Percentiles rank a stretch among this genome's conserved stretches.
phyloP scores from a whole-genome alignment of 2,797 vertebrate species.

The Buceros bicornis region DNA sequence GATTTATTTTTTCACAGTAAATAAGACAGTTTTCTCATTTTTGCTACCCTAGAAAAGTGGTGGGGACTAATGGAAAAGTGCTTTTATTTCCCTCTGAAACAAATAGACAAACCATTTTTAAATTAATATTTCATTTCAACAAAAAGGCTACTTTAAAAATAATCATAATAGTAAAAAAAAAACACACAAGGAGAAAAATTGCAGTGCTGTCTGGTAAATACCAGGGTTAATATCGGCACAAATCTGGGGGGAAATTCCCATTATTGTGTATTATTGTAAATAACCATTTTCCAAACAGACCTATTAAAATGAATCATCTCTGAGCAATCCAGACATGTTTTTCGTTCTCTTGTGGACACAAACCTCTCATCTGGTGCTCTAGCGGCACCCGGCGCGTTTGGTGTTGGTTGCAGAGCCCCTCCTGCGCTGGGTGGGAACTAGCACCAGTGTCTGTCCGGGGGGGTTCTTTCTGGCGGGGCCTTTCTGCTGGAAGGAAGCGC shows the following conservation, averaged over 20 bases:
- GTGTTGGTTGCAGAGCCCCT: rapidly evolving
- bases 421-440: rapidly evolving
- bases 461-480: not conserved
- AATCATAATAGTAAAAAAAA: not conserved
- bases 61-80: not conserved
- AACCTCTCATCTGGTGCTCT: rapidly evolving
- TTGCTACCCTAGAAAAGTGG: not conserved
- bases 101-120: not conserved
- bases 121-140: not conserved
- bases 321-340: not conserved
- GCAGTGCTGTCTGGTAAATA: not conserved
- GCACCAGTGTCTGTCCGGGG: not conserved
- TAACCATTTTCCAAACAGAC: not conserved
- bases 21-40: not conserved
- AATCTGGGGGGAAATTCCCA: not conserved
- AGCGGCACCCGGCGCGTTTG: rapidly evolving
- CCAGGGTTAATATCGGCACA: not conserved
- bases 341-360: not conserved
- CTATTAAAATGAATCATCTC: not conserved
- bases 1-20: not conserved
- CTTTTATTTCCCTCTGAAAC: not conserved
- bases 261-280: not conserved
- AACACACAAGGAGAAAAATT: not conserved
- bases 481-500: not conserved
- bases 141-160: not conserved